Conservation (phyloP, 2,888 invertebrate species). For the Hydropsyche betteni region DNA sequence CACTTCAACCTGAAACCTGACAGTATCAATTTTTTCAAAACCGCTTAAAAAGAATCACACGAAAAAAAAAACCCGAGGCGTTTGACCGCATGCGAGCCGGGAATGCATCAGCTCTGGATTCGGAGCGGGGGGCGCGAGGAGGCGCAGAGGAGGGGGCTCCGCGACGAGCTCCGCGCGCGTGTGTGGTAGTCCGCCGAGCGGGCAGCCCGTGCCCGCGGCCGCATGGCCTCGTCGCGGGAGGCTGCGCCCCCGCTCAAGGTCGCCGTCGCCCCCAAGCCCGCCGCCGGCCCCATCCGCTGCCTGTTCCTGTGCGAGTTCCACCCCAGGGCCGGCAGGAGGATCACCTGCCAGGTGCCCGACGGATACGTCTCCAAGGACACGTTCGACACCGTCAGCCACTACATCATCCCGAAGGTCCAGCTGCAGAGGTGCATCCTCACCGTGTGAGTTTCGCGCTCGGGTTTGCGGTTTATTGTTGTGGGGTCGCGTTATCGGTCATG, state of each 20-base stretch:
- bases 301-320: constrained; percentile 83
- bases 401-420: constrained; percentile 85
- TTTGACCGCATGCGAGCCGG: too few species aligned
- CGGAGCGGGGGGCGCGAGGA: neutral
- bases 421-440: constrained; percentile 81
- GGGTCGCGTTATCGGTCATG: too few species aligned
- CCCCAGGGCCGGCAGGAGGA: constrained; percentile 79
- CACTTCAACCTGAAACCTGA: too few species aligned
- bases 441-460: constrained; percentile 80
- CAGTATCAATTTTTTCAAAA: too few species aligned
- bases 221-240: neutral
- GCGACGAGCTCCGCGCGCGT: neutral
- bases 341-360: constrained; percentile 82
- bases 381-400: constrained; percentile 83
- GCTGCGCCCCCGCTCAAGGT: neutral
- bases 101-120: neutral
- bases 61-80: too few species aligned
- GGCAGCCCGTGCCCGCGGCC: neutral
- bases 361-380: constrained; percentile 82
- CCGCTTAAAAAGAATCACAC: too few species aligned
- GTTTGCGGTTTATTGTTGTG: too few species aligned
- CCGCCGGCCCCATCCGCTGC: constrained; percentile 77
- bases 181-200: neutral
- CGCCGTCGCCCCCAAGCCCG: constrained; percentile 65
- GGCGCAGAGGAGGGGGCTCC: neutral